Evolutionary conservation across 2,113 vertebrate species (phyloP), one percentile per base, ranked within the genome.

Genomic region (Rattus norvegicus): DNA sequence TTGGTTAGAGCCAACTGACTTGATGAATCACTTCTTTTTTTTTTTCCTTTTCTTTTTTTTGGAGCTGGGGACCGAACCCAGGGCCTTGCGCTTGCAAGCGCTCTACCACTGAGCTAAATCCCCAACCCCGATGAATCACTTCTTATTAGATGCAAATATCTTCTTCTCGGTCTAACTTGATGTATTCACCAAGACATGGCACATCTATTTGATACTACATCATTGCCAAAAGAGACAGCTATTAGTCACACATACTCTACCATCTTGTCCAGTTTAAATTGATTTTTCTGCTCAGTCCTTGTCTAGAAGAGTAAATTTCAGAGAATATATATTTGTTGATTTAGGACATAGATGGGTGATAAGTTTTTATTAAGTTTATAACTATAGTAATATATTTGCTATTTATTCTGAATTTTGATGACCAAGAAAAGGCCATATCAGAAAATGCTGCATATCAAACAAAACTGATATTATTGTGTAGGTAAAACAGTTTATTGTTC

Each of bases 401-500:
- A 83, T 30, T 95, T 52, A 83, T 70, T 90, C 52, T 95, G 85
- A 89, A 80, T 56, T 33, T 85, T 81, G 54, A 86, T 5, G 83
- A 59, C 30, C 90, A 93, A 97, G 88, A 77, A 1, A 14, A 86
- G 17, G 33, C 33, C 72, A 59, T 20, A 92, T 49, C 26, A 95
- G 56, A 95, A 72, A 91, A 10, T 79, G 67, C 86, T 9, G 69
- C n/a, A 52, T 9, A 13, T 77, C 26, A 95, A 47, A 33, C 67
- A 61, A 93, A 88, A 9, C 17, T 20, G 1, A 91, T 85, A 59
- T 54, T 87, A 77, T 89, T 76, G 69, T 81, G 2, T 33, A 10
- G 54, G 47, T 13, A 96, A 94, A 95, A 77, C 88, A 52, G 36
- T 87, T 83, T 92, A 56, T 70, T 80, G 26, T 87, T 87, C 1